Conservation (phyloP, 2,888 invertebrate species). For the Stenoptilia bipunctidactyla region DNA sequence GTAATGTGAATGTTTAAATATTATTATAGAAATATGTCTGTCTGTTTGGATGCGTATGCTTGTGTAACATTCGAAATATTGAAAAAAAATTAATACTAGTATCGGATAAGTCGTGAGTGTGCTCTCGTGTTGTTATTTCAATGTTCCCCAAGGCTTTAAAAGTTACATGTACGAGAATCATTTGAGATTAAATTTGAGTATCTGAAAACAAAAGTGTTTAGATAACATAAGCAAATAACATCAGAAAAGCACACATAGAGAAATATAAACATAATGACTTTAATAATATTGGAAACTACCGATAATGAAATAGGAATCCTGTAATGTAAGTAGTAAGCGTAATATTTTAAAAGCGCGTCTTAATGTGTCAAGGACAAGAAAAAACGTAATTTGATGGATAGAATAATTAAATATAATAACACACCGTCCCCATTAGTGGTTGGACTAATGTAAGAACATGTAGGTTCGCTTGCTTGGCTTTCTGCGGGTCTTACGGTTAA, state of each 20-base stretch:
- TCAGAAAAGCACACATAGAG: no score
- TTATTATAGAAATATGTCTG: conserved; percentile 17
- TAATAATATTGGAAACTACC: conserved; percentile 19
- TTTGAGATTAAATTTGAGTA: no score
- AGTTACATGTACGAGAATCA: no score
- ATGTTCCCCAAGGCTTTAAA: background rate
- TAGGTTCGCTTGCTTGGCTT: background rate
- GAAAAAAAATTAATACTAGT: background rate
- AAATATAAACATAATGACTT: no score
- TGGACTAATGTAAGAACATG: conserved; percentile 2
- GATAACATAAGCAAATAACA: no score
- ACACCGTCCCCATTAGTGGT: conserved; percentile 15
- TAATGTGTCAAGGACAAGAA: conserved; percentile 30
- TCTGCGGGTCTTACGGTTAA: background rate
- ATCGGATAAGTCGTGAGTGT: background rate
- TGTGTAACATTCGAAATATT: conserved; percentile 29
- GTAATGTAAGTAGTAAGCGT: conserved; percentile 53
- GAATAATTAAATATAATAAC: conserved; percentile 4
- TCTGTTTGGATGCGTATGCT: conserved; percentile 31
- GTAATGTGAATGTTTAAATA: no score
- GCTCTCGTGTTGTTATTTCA: background rate
- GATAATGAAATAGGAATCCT: conserved; percentile 22
- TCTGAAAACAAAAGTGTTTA: no score
- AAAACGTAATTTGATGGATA: conserved; percentile 13
- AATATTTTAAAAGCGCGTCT: conserved; percentile 38